Conservation (phyloP, 2,113 vertebrate genomes). For the Mobula birostris region DNA sequence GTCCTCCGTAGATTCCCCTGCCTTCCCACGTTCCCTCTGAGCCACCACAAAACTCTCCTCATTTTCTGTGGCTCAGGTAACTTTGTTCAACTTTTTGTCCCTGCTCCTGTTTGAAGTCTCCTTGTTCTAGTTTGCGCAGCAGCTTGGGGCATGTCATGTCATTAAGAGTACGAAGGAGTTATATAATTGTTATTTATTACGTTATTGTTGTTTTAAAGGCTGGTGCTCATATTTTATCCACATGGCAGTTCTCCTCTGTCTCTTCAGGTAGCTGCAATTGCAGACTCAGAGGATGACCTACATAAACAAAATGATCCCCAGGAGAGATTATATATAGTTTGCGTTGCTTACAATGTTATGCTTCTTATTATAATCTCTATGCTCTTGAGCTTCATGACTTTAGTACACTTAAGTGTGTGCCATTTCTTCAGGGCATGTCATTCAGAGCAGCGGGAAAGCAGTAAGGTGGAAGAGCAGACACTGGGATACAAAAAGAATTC, state of each 20-base stretch:
- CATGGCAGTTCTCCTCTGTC: neutral
- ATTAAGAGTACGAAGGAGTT: too few relatives aligned
- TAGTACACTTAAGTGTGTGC: neutral
- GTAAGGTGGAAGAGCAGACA: neutral
- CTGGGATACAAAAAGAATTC: neutral
- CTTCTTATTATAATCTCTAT: neutral
- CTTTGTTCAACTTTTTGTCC: neutral
- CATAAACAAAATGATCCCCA: conserved; percentile 7
- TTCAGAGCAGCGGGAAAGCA: neutral
- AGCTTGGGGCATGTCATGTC: neutral
- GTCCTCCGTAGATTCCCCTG: neutral
- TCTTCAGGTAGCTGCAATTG: neutral
- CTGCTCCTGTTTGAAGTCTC: neutral
- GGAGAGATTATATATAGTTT: conserved; percentile 6
- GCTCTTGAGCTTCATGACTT: neutral
- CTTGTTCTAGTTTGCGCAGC: neutral
- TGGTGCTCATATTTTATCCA: neutral
- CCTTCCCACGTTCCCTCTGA: neutral
- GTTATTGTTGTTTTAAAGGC: neutral
- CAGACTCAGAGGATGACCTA: conserved; percentile 9
- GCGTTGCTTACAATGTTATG: conserved; percentile 9
- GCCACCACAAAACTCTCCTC: neutral
- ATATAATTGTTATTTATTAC: conserved; percentile 9
- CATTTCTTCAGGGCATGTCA: neutral
- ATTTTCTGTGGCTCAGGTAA: neutral